phyloP scores from a whole-genome alignment of 2,888 invertebrate genomes.

The Drosophila atroscutellata region DNA sequence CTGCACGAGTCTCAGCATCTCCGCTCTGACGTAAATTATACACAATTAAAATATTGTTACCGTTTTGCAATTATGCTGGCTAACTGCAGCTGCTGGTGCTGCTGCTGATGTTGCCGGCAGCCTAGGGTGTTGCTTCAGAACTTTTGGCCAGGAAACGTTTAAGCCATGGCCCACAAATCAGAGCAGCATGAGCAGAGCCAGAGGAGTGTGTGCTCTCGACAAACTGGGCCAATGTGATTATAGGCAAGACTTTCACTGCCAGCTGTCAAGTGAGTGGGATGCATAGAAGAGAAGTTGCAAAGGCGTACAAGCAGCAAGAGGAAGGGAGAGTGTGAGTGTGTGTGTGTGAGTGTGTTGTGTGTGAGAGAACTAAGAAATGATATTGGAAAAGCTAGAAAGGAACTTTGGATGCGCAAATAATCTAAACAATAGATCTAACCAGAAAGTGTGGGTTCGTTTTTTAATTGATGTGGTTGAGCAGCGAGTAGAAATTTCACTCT shows the following conservation, averaged over 20 bases:
- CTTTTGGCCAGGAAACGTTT: slow-evolving; percentile 69
- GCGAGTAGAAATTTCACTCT: background rate
- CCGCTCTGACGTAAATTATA: slow-evolving; percentile 55
- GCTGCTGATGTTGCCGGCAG: background rate
- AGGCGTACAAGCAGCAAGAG: background rate
- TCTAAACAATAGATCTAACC: background rate
- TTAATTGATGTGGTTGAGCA: background rate
- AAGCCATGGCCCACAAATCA: slow-evolving; percentile 39
- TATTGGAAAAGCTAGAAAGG: slow-evolving; percentile 48
- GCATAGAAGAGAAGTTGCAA: slow-evolving; percentile 24
- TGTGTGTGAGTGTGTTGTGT: slow-evolving; percentile 3
- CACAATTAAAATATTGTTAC: slow-evolving; percentile 70
- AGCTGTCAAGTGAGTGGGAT: slow-evolving; percentile 59
- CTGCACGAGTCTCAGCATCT: slow-evolving; percentile 33
- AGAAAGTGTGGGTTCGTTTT: slow-evolving; percentile 27
- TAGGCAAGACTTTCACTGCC: slow-evolving; percentile 68
- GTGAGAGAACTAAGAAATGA: slow-evolving; percentile 38
- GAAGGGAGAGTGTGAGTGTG: background rate
- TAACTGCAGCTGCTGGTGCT: background rate
- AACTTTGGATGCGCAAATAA: slow-evolving; percentile 35
- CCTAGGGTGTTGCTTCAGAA: slow-evolving; percentile 50
- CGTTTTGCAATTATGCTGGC: slow-evolving; percentile 37
- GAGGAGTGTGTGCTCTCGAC: slow-evolving; percentile 1
- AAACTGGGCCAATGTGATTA: slow-evolving; percentile 75
- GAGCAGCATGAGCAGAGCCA: slow-evolving; percentile 37